Conservation (phyloP, 1,140 invertebrate species). For the Polypedilum vanderplanki region DNA sequence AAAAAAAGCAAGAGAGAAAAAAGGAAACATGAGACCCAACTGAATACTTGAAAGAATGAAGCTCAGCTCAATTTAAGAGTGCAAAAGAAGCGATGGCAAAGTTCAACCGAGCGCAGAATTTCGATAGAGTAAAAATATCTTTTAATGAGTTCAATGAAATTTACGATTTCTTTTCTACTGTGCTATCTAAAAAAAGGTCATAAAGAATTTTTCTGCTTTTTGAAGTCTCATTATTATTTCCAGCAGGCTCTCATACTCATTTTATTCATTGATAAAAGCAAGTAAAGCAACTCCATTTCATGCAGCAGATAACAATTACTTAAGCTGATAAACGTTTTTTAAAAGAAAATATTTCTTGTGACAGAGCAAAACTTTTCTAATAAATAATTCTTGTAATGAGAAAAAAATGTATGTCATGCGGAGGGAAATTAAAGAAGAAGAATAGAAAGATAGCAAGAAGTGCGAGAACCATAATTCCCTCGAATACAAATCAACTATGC, state of each 20-base stretch:
- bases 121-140: not conserved
- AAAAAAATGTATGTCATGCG: not conserved
- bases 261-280: not conserved
- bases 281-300: not conserved
- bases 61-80: not conserved
- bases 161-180: not conserved
- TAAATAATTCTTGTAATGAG: constrained; percentile 15
- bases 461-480: not conserved
- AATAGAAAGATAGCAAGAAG: not conserved
- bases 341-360: not conserved
- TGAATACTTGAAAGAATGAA: not conserved
- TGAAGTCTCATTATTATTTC: constrained; percentile 1
- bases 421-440: not conserved
- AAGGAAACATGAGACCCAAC: not conserved
- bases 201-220: constrained; percentile 18
- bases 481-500: too few relatives aligned
- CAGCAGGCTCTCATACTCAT: not conserved
- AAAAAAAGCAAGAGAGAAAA: not conserved
- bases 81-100: not conserved
- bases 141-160: constrained; percentile 19
- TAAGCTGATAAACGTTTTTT: constrained; percentile 12
- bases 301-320: not conserved
- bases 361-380: constrained; percentile 1
- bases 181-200: constrained; percentile 16
- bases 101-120: not conserved